Base-by-base conservation (phyloP, 2,113 vertebrate genomes). In the Puma concolor region DNA sequence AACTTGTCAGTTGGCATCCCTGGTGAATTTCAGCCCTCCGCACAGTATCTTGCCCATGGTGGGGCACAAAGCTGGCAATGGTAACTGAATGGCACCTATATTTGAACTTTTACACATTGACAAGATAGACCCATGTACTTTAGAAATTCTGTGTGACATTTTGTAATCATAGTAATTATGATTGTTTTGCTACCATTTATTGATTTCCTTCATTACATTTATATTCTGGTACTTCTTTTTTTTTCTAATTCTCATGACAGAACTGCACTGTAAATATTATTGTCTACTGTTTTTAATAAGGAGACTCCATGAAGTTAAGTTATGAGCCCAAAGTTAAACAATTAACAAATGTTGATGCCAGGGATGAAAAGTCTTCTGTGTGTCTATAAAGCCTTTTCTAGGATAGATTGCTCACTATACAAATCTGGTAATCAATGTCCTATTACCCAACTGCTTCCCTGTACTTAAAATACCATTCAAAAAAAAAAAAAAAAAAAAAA, bases 31-130 rank as follows among this genome's bases (percentile, higher is more conserved):
- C 52, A 72, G 15, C 19, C 36, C 69, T 15, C 66, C 13, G 2
- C 33, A 15, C 12, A 7, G 9, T 69, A 14, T 29, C 21, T 69
- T 7, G 63, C 31, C n/a, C 33, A 1, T 1, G 0, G 2, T 0
- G 4, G 16, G 29, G 21, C 36, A 21, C 36, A 19, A 33, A 89
- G 25, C 64, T 25, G 48, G 4, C 50, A 5, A 41, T n/a, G 12
- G 2, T 50, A 67, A 44, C 3, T 67, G 41, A 63, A 36, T 3
- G 41, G 10, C n/a, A 16, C 38, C 82, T 54, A 4, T 6, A 3
- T 77, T 74, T 64, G 82, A 84, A 74, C 74, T 52, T 38, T 25
- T 9, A n/a, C 44, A 57, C 14, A 5, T 17, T 36, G 64, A 25
- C 9, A 60, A 19, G 3, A 3, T 27, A 17, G 54, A 48, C 19